These are phyloP conservation scores for Cheirogaleus medius DNA, from an alignment of 2,113 vertebrate genomes.

Conservation along the genomic window DNA sequence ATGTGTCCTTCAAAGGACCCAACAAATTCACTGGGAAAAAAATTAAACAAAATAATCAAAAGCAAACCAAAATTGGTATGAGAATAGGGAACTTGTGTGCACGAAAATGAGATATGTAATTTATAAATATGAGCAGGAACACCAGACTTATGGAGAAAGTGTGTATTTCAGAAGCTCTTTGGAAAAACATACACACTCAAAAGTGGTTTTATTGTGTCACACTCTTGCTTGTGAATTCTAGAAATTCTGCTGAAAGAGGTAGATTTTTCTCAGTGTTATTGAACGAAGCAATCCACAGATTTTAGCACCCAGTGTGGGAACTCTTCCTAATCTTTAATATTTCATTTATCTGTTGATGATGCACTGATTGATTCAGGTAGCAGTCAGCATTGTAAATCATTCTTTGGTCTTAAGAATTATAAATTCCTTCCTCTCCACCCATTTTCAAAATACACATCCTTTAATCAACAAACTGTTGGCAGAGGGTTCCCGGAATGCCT, in stretches of 20 bases:
- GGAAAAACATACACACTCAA: background rate
- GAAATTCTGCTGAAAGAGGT: background rate
- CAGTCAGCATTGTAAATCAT: background rate
- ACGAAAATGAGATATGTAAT: background rate
- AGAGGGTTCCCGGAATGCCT: slow-evolving; percentile 29
- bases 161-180: slow-evolving; percentile 5
- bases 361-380: background rate
- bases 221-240: background rate
- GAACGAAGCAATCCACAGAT: background rate
- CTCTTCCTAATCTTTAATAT: background rate
- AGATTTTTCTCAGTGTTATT: background rate
- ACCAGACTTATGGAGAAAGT: background rate
- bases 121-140: background rate
- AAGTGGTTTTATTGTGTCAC: background rate
- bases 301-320: background rate
- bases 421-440: slow-evolving; percentile 30
- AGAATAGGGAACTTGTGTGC: background rate
- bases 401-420: slow-evolving; percentile 30
- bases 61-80: background rate
- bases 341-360: background rate
- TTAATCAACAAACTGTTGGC: slow-evolving; percentile 52
- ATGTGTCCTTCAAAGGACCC: background rate
- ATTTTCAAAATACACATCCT: slow-evolving; percentile 42
- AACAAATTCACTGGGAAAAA: background rate
- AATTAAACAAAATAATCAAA: slow-evolving; percentile 8